These are phyloP conservation scores for Ericerus pela DNA, from an alignment of 1,140 invertebrate genomes.

Conservation along the genomic window DNA sequence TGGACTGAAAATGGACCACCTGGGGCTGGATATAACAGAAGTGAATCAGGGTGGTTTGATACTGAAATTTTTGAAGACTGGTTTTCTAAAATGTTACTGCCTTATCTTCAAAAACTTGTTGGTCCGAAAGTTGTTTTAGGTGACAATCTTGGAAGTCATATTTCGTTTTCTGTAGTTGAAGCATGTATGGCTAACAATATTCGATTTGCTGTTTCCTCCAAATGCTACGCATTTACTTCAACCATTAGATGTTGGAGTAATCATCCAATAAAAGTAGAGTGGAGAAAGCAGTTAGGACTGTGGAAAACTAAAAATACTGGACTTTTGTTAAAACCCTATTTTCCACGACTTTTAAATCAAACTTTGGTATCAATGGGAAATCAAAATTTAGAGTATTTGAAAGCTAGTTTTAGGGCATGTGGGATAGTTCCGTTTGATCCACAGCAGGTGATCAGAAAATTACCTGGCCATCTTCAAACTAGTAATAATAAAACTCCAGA, in stretches of 20 bases:
- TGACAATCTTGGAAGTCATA: constrained; percentile 31
- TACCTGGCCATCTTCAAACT: no score
- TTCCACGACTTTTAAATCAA: not conserved
- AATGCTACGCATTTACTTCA: not conserved
- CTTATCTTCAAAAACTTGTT: constrained; percentile 24
- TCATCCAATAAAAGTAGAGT: not conserved
- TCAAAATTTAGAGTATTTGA: not conserved
- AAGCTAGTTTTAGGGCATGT: not conserved
- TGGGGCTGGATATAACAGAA: constrained; percentile 26
- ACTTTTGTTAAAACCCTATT: not conserved
- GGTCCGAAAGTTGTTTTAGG: constrained; percentile 26
- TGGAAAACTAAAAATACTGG: not conserved
- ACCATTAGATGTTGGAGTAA: not conserved
- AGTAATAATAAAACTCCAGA: no score
- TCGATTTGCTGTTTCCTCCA: not conserved
- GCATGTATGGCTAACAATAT: no score
- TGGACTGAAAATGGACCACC: constrained; percentile 28
- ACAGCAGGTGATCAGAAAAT: not conserved
- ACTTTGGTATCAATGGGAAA: not conserved
- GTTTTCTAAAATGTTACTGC: constrained; percentile 25
- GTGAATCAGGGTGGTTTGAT: constrained; percentile 28
- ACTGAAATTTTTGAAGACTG: constrained; percentile 28
- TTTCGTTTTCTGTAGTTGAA: constrained; percentile 26
- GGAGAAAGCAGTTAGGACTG: not conserved
- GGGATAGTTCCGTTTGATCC: not conserved